Conservation (phyloP, 2,888 invertebrate genomes). For the Chesias legatella region DNA sequence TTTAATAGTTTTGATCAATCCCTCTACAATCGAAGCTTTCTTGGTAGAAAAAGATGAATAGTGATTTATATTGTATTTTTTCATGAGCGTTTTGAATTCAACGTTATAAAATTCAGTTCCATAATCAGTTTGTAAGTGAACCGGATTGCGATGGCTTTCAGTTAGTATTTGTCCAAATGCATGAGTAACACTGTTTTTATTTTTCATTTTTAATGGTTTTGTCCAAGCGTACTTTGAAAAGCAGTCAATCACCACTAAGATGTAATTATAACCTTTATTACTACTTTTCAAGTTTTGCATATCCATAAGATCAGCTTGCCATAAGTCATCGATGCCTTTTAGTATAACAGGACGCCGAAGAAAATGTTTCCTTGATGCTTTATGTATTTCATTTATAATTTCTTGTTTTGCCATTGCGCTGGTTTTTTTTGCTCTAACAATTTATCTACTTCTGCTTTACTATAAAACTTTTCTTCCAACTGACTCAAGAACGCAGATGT, state of each 20-base stretch:
- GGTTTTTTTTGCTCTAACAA: constrained; percentile 7
- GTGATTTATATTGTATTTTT: constrained; percentile 32
- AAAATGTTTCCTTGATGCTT: neutral
- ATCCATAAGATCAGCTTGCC: constrained; percentile 55
- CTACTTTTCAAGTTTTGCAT: constrained; percentile 13
- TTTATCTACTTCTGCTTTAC: neutral
- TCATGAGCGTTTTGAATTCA: too few relatives aligned
- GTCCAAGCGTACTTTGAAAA: constrained; percentile 8
- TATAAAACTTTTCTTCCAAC: neutral
- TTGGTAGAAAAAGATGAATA: constrained; percentile 16
- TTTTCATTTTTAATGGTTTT: neutral
- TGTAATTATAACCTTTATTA: neutral
- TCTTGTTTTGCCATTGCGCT: constrained; percentile 18
- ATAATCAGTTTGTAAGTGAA: constrained; percentile 29
- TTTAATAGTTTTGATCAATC: constrained; percentile 2
- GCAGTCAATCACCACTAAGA: constrained; percentile 1
- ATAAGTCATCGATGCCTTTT: constrained; percentile 50
- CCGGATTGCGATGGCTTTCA: constrained; percentile 3
- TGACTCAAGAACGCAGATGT: too few relatives aligned
- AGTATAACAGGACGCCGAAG: constrained; percentile 27
- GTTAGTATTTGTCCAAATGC: neutral
- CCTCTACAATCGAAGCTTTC: constrained; percentile 20
- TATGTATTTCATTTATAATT: constrained; percentile 3
- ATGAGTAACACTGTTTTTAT: neutral
- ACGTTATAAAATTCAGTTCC: too few relatives aligned